Base-by-base conservation (phyloP, 1,140 invertebrate species). In the Arctopsyche grandis region DNA sequence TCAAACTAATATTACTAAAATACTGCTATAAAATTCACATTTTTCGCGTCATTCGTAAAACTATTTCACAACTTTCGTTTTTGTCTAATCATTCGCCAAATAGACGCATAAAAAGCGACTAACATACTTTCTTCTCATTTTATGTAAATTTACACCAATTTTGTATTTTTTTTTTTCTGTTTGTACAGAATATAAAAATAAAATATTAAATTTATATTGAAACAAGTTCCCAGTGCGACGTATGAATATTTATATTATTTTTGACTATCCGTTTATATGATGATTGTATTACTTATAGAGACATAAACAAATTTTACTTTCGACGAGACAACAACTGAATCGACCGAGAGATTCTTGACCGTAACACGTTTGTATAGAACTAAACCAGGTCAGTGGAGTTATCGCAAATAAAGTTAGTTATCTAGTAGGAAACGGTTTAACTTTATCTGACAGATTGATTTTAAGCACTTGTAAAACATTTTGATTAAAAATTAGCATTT, bases 331-430 rank as follows among this genome's bases (percentile, higher is more conserved):
- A 19, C 69, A 73, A 16, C 75, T 29, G 66, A 22, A 77, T 76
- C 21, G 58, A 80, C 79, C 75, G 76, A 74, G 78, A 71, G 74
- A 77, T 58, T 56, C 75, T 79, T 82, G 81, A 69, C 81, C 81
- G 77, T 79, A 82, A 80, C 81, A 82, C 78, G 81, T 82, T 82
- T 75, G 63, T 69, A 44, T 75, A 79, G 78, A 82, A 82, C 75
- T 78, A 82, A 82, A 82, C 81, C 81, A 78, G 81, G 81, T 82
- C 81, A 82, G 19, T 82, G 60, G 75, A 79, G 60, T 79, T 79
- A 75, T 82, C 69, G 78, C 76, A 66, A 66, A 66, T 66, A 66
- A 66, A 66, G 63, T 66, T 52, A 29, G 48, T 43, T 56, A 46
- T 46, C 43, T 56, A 44, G 43, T 71, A 71, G 44, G 44, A 46